Base-by-base conservation (phyloP, 2,113 vertebrate genomes). In the Poeciliopsis prolifica region DNA sequence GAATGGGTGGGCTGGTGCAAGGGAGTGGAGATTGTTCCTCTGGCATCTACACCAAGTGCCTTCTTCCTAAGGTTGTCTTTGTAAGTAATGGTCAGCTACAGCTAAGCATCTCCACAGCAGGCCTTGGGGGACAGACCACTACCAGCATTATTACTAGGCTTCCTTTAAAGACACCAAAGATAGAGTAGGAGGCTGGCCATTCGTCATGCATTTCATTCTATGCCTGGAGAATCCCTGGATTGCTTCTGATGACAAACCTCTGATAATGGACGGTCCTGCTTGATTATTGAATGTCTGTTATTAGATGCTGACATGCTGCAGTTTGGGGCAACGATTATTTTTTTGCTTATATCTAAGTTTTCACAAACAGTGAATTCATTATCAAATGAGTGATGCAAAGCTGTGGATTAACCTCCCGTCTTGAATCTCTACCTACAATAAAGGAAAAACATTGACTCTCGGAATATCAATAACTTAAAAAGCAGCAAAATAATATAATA, bases 131-230 rank as follows among this genome's bases (percentile, higher is more conserved):
- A 74, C 65, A 61, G 81, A 82, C 83, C 68, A 54, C 81, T 10
- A 74, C 73, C 84, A 74, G 68, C 74, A 22, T 29, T 82, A 75
- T 88, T 91, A 87, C 70, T 26, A 30, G 28, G 31, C 60, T 82
- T 67, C 72, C 79, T 90, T 86, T 90, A 86, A 90, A 89, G 85
- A 81, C 10, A 51, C 72, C 71, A 66, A 61, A 86, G 69, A 82
- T 58, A 3, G 40, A 80, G 69, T 44, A 17, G 44, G 5, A 48
- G 44, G 44, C 66, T 61, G 81, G 73, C 61, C 74, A 83, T 81
- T 87, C 1, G 54, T 79, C 80, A 79, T 19, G 65, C 72, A 76
- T 70, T 81, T 81, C 3, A 63, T 74, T 10, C 37, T 0, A 29
- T 35, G 74, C 62, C 42, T 67, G 65, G 28, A 69, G 58, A 70